Evolutionary conservation across 2,113 vertebrate genomes (phyloP).

Genomic region (Fregetta grallaria): DNA sequence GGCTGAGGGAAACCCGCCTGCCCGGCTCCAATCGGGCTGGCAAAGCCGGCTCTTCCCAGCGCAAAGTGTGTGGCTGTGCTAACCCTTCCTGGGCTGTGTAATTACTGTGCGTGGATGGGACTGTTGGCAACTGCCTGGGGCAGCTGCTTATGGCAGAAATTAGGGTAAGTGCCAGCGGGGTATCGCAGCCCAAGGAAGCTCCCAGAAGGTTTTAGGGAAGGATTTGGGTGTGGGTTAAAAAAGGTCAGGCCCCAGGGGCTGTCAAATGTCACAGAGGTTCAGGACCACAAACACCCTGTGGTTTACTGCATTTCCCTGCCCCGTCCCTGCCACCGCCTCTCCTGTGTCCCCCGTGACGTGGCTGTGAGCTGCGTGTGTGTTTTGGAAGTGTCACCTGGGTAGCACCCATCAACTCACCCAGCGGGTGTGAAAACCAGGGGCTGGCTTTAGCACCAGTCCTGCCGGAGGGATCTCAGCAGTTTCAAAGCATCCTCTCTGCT

Average conservation of each 20-base stretch:
- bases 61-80: not conserved
- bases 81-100: not conserved
- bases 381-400: not conserved
- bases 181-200: not conserved
- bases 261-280: not conserved
- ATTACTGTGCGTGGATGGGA: accelerated
- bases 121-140: not conserved
- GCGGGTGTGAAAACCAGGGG: not conserved
- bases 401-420: not conserved
- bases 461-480: not conserved
- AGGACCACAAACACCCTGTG: not conserved
- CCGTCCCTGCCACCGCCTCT: not conserved
- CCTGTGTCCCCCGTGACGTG: not conserved
- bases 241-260: not conserved
- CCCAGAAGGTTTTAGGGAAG: not conserved
- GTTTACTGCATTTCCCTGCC: not conserved
- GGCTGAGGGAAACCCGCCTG: not conserved
- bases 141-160: not conserved
- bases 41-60: not conserved
- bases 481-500: not conserved
- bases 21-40: not conserved
- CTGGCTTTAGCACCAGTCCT: not conserved
- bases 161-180: accelerated
- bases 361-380: not conserved
- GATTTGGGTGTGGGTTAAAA: not conserved